A percentile compares a stretch with the other conserved stretches of the same genome.
These are phyloP conservation scores for Eudorcas thomsonii DNA, from an alignment of 2,113 vertebrate genomes.

Conservation along the genomic window DNA sequence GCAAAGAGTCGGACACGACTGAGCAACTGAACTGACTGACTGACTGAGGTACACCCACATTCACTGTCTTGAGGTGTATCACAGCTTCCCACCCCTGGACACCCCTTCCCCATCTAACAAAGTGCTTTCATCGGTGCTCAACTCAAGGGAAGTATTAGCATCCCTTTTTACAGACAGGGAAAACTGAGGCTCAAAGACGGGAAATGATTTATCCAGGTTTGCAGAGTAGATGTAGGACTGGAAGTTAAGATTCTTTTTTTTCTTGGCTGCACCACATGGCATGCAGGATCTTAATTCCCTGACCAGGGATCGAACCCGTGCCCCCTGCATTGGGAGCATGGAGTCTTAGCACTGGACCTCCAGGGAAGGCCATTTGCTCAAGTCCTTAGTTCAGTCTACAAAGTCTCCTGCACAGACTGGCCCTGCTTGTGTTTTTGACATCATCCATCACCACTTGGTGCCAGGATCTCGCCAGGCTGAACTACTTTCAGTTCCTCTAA, in stretches of 20 bases:
- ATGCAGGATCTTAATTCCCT: neutral
- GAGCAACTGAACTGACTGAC: neutral
- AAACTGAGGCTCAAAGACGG: neutral
- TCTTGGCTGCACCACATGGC: neutral
- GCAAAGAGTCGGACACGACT: neutral
- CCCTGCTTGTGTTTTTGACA: neutral
- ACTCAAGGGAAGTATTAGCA: neutral
- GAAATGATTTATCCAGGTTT: neutral
- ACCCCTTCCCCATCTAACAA: neutral
- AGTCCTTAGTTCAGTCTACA: neutral
- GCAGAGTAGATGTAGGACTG: neutral
- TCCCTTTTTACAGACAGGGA: neutral
- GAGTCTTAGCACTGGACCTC: neutral
- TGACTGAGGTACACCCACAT: neutral
- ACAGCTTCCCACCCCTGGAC: neutral
- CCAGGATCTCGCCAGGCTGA: slow-evolving; percentile 8
- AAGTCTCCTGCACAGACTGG: neutral
- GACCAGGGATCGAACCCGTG: neutral
- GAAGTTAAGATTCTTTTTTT: neutral
- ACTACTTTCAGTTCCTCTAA: slow-evolving; percentile 53
- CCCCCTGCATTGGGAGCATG: neutral
- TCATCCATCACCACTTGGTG: slow-evolving; percentile 17
- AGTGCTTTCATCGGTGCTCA: neutral
- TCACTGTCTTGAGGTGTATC: neutral
- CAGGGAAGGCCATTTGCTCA: neutral